Conservation (phyloP, 2,113 vertebrate genomes). For the Nothocercus julius region DNA sequence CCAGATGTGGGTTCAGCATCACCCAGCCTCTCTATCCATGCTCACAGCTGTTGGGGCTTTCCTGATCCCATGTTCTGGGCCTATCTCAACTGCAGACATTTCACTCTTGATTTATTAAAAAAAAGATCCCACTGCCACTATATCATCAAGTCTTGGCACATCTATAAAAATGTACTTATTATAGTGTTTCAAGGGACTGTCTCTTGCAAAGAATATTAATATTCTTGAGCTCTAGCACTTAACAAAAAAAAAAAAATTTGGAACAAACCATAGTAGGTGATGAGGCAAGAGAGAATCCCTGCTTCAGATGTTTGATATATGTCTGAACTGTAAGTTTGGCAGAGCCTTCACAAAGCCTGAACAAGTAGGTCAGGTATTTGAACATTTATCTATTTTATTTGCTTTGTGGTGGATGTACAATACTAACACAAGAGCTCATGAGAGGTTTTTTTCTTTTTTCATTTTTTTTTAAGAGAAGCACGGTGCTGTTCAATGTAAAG, state of each 20-base stretch:
- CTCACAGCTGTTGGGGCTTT: constrained; percentile 3
- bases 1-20: constrained; percentile 41
- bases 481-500: constrained; percentile 28
- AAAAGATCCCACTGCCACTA: not conserved
- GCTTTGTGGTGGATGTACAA: not conserved
- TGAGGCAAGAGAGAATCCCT: not conserved
- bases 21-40: rapidly evolving
- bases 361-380: not conserved
- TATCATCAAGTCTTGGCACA: constrained; percentile 10
- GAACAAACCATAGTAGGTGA: not conserved
- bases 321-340: not conserved
- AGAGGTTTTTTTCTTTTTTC: not conserved
- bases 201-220: constrained; percentile 21
- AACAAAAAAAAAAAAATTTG: not conserved
- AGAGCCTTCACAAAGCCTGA: constrained; percentile 11
- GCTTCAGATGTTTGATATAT: not conserved
- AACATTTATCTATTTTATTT: not conserved
- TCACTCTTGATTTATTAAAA: constrained; percentile 38
- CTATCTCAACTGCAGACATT: not conserved
- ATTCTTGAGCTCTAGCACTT: not conserved
- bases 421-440: not conserved
- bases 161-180: not conserved
- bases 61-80: not conserved
- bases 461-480: not conserved
- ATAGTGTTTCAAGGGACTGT: not conserved